Percentiles rank a stretch among this genome's conserved stretches.
Conservation (phyloP, 1,140 invertebrate species). For the Conus betulinus region DNA sequence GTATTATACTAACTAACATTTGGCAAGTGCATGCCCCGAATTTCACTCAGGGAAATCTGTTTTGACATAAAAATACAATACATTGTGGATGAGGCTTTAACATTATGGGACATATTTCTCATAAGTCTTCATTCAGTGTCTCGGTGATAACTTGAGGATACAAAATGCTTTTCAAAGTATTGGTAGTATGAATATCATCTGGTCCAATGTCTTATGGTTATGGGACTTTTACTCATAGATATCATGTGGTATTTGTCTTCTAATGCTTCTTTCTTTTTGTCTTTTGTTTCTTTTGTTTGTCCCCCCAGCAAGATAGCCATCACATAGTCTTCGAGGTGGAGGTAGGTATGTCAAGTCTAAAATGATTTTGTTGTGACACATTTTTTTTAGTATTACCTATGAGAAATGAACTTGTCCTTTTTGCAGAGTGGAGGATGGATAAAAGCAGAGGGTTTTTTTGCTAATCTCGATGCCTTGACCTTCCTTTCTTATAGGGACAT, state of each 20-base stretch:
- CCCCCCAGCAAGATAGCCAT: neutral
- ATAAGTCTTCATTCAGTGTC: no score
- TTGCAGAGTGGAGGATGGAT: neutral
- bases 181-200: no score
- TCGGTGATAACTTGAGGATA: no score
- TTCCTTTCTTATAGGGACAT: conserved; percentile 62
- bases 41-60: no score
- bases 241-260: conserved; percentile 11
- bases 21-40: no score
- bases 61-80: no score
- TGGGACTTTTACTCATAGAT: neutral
- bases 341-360: neutral
- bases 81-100: no score
- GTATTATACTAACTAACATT: no score
- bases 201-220: no score
- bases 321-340: neutral
- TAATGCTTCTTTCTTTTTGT: conserved; percentile 20
- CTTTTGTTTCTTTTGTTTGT: conserved; percentile 31
- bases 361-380: neutral
- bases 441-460: neutral
- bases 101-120: no score
- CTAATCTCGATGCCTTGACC: conserved; percentile 60
- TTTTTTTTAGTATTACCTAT: neutral
- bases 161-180: no score
- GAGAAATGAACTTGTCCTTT: neutral